These are phyloP conservation scores for Zoanthus sansibaricus DNA, from an alignment of 92 coral and sea anemone species.

Conservation along the genomic window DNA sequence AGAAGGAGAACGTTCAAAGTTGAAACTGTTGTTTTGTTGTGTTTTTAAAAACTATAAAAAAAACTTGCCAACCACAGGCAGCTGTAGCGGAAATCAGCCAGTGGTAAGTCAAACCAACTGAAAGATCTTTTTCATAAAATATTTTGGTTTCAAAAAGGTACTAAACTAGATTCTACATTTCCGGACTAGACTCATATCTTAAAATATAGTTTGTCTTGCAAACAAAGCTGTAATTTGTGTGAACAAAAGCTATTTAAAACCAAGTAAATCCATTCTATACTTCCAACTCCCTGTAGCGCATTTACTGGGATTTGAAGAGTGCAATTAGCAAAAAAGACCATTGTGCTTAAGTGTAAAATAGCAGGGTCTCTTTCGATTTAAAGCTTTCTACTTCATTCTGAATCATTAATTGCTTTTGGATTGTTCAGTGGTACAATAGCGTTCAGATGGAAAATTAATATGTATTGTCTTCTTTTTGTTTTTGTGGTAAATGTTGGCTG, in stretches of 20 bases:
- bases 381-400: constrained; percentile 41
- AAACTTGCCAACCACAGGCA: neutral
- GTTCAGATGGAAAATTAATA: constrained; percentile 29
- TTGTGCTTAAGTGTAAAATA: constrained; percentile 82
- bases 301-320: constrained; percentile 28
- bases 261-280: constrained; percentile 37
- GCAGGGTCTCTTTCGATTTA: constrained; percentile 76
- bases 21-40: neutral
- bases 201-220: constrained; percentile 31
- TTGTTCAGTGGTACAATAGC: constrained; percentile 19
- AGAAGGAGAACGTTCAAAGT: neutral
- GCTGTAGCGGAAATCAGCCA: constrained; percentile 17
- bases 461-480: constrained; percentile 30
- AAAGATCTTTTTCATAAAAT: neutral
- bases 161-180: constrained; percentile 17
- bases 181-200: constrained; percentile 31
- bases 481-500: constrained; percentile 11
- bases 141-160: constrained; percentile 29
- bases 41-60: neutral
- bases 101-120: neutral
- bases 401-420: constrained; percentile 40
- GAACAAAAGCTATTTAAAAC: constrained; percentile 48
- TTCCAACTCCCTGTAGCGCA: constrained; percentile 35
- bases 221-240: constrained; percentile 48
- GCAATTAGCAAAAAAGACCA: constrained; percentile 83